A percentile compares a stretch with the other conserved stretches of the same genome.
Evolutionary conservation across 2,888 invertebrate genomes (phyloP).

Genomic region (Drosophila longiperda): DNA sequence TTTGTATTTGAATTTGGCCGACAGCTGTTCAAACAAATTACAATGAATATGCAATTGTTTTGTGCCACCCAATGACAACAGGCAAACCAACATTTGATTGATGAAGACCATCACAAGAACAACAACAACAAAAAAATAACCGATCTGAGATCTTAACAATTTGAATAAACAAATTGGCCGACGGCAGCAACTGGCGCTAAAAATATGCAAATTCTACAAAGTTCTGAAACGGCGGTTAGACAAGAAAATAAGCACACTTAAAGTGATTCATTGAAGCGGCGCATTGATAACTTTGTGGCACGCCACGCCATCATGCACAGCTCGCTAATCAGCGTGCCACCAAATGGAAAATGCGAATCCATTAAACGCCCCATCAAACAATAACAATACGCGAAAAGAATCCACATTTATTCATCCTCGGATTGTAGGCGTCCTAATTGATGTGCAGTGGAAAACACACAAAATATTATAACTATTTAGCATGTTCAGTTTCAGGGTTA

Average conservation of each 20-base stretch:
- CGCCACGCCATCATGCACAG: constrained; percentile 41
- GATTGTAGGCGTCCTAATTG: constrained; percentile 17
- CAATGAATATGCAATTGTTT: constrained; percentile 77
- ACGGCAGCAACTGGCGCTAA: constrained; percentile 9
- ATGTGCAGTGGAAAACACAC: constrained; percentile 5
- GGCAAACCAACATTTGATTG: constrained; percentile 70
- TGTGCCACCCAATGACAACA: constrained; percentile 19
- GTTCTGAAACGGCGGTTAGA: constrained; percentile 37
- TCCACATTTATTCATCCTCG: constrained; percentile 19
- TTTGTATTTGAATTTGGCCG: constrained; percentile 49
- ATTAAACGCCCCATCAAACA: constrained; percentile 45
- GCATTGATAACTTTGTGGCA: constrained; percentile 74
- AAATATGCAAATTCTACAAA: constrained; percentile 53
- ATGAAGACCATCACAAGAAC: constrained; percentile 61
- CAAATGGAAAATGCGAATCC: constrained; percentile 44
- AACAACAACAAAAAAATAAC: constrained; percentile 14
- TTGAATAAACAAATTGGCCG: constrained; percentile 65
- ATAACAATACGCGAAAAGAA: constrained; percentile 33
- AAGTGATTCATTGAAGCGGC: constrained; percentile 66
- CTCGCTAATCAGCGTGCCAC: constrained; percentile 44
- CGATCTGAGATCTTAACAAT: constrained; percentile 65
- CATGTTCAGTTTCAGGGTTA: not conserved
- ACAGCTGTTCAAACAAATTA: constrained; percentile 80
- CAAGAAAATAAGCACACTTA: constrained; percentile 58
- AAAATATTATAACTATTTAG: constrained; percentile 10